Evolutionary conservation across 92 coral and sea anemone species (phyloP).

Genomic region (Pocillopora grandis): DNA sequence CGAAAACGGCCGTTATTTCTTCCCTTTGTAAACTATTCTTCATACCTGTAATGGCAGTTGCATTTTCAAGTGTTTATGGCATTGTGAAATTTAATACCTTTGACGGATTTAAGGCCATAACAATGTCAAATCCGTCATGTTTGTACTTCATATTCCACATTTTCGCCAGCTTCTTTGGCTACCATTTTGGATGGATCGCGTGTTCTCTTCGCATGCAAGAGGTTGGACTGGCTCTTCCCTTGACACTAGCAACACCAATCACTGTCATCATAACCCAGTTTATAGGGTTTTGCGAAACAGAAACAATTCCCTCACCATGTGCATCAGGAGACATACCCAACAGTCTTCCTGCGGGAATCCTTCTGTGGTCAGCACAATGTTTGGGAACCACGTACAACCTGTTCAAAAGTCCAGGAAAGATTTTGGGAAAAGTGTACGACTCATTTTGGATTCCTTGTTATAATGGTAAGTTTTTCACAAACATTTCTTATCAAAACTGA

Average conservation of each 20-base stretch:
- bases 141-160: slow-evolving; percentile 44
- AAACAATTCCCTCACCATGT: slow-evolving; percentile 27
- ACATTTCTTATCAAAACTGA: too few species aligned
- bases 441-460: slow-evolving; percentile 62
- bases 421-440: slow-evolving; percentile 49
- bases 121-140: slow-evolving; percentile 41
- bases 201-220: slow-evolving; percentile 62
- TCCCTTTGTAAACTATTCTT: slow-evolving; percentile 24
- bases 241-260: slow-evolving; percentile 59
- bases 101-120: slow-evolving; percentile 57
- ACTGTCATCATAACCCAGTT: slow-evolving; percentile 34
- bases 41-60: slow-evolving; percentile 16
- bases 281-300: slow-evolving; percentile 40
- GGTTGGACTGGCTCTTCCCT: slow-evolving; percentile 58
- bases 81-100: not conserved
- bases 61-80: slow-evolving; percentile 1
- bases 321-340: slow-evolving; percentile 20
- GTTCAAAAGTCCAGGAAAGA: slow-evolving; percentile 53
- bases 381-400: slow-evolving; percentile 43
- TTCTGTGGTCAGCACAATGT: slow-evolving; percentile 52
- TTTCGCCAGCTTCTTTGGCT: slow-evolving; percentile 53
- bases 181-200: slow-evolving; percentile 56
- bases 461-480: slow-evolving; percentile 33
- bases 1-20: too few species aligned
- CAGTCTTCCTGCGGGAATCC: slow-evolving; percentile 27